phyloP scores from a whole-genome alignment of 2,888 invertebrate genomes.

The Aphelenchoides bicaudatus region DNA sequence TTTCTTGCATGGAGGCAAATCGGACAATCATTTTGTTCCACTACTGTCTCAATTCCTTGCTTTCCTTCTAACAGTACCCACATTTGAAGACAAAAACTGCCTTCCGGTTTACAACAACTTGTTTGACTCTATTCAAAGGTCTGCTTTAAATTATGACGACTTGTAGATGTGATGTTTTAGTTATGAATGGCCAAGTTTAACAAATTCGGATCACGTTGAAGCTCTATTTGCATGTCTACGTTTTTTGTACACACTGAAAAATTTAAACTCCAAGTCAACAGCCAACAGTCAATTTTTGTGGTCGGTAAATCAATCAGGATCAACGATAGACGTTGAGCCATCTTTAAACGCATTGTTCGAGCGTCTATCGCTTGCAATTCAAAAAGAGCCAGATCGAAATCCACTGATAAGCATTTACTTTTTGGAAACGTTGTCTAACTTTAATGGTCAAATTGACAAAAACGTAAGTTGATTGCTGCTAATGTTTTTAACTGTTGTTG shows the following conservation, averaged over 20 bases:
- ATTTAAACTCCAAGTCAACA: neutral
- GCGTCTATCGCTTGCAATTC: neutral
- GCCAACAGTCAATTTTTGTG: neutral
- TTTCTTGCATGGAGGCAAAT: neutral
- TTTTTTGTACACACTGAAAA: slow-evolving; percentile 1
- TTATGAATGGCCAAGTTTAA: neutral
- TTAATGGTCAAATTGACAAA: neutral
- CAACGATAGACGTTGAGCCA: neutral
- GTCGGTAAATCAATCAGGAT: neutral
- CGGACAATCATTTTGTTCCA: neutral
- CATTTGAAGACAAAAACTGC: too few relatives aligned
- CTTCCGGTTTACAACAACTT: too few relatives aligned
- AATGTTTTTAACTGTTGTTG: too few relatives aligned
- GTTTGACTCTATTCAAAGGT: too few relatives aligned
- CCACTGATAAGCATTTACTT: slow-evolving; percentile 3
- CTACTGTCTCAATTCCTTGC: neutral
- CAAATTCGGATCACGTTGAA: neutral
- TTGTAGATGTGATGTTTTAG: neutral
- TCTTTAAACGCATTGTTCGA: neutral
- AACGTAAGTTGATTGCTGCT: neutral
- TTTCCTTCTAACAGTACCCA: neutral
- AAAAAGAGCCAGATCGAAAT: neutral
- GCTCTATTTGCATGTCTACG: neutral
- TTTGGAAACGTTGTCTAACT: neutral
- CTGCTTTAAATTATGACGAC: neutral